Evolutionary conservation across 1,140 invertebrate genomes (phyloP).

Genomic region (Papilio aristodemus): DNA sequence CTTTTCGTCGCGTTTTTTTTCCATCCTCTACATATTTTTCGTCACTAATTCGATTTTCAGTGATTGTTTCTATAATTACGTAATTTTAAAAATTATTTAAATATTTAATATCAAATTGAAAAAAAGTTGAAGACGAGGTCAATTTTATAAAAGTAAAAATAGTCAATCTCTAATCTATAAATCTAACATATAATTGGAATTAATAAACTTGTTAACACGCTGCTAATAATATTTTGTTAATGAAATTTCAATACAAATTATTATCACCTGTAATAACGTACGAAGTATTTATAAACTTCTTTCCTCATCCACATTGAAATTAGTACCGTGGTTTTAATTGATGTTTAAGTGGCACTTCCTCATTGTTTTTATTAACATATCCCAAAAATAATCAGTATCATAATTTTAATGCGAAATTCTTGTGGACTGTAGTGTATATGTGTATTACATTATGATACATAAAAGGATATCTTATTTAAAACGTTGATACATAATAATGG

Average conservation of each 20-base stretch:
- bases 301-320: constrained; percentile 3
- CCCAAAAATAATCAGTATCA: constrained; percentile 7
- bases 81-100: not conserved
- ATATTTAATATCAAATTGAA: too few species aligned
- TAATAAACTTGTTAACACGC: not conserved
- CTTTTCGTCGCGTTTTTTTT: too few species aligned
- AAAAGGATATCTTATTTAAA: too few species aligned
- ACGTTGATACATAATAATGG: too few species aligned
- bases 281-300: constrained; percentile 7
- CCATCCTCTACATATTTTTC: too few species aligned
- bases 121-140: too few species aligned
- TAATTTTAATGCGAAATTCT: not conserved
- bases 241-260: not conserved
- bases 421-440: not conserved
- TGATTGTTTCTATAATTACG: too few species aligned
- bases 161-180: too few species aligned
- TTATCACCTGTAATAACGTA: not conserved
- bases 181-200: too few species aligned
- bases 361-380: constrained; percentile 4
- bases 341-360: constrained; percentile 20
- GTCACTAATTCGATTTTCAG: too few species aligned
- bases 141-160: too few species aligned
- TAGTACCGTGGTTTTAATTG: not conserved
- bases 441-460: too few species aligned
- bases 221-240: not conserved